phyloP scores from a whole-genome alignment of 2,888 invertebrate genomes.

The Lordiphosa andalusiaca region DNA sequence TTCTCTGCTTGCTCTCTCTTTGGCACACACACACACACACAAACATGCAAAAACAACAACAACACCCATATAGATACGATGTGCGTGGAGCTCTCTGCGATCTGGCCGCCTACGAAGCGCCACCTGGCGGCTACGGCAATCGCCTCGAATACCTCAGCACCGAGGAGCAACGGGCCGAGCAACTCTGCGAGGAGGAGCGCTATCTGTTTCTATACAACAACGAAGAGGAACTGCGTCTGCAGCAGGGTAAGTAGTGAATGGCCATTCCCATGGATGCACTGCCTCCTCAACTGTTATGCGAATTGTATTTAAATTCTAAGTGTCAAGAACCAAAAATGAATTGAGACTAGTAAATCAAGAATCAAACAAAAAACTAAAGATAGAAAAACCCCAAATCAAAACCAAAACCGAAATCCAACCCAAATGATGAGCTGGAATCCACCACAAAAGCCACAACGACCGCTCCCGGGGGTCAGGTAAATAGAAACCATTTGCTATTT shows the following conservation, averaged over 20 bases:
- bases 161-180: conserved; percentile 90
- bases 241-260: conserved; percentile 86
- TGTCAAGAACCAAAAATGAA: conserved; percentile 38
- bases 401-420: conserved; percentile 8
- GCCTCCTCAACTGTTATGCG: conserved; percentile 5
- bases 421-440: neutral
- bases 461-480: conserved; percentile 50
- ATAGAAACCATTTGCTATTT: conserved; percentile 40
- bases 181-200: conserved; percentile 96
- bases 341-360: conserved; percentile 13
- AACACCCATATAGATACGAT: conserved; percentile 88
- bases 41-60: conserved; percentile 5
- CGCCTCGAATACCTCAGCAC: conserved; percentile 84
- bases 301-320: conserved; percentile 58
- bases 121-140: conserved; percentile 86
- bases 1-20: conserved; percentile 66
- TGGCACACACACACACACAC: conserved; percentile 29
- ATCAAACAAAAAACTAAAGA: conserved; percentile 8
- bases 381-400: conserved; percentile 15
- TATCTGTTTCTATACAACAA: conserved; percentile 92
- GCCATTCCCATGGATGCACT: neutral
- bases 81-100: conserved; percentile 95
- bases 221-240: conserved; percentile 92
- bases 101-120: conserved; percentile 88
- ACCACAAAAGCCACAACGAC: neutral